Evolutionary conservation across 2,797 vertebrate species (phyloP), one percentile per base, ranked within the genome.

Genomic region (Mycteria americana): DNA sequence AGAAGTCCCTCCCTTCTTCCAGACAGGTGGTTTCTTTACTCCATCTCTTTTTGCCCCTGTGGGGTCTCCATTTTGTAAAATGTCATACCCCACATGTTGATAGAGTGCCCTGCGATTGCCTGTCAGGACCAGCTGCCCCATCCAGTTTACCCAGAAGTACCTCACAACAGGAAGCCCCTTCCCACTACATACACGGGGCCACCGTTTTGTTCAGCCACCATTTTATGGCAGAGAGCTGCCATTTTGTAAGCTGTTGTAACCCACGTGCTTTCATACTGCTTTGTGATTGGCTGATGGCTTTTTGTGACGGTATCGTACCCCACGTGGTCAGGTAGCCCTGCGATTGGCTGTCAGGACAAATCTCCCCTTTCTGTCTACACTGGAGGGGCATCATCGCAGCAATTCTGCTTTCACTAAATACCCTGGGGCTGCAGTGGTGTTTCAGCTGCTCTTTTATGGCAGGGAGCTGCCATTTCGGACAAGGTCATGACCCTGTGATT

Each of bases 191-290:
- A 18, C 21, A 5, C 22, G 59, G 28, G 13, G 35, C 33, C 72
- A 9, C 31, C 35, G 35, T 51, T 76, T 67, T 76, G 31, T 51
- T 67, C 53, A 51, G 45, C 37, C 83, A 31, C 35, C 13, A 22
- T 35, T 67, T 67, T 43, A 31, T 25, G 51, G 53, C 45, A 37
- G 27, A 85, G 45, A 63, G 39, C 18, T 8, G 18, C 39, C 28
- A 18, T 74, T 78, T 51, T 27, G 17, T 64, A 19, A 9, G 3
- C 3, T 3, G 3, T 7, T 25, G 10, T 39, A 60, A 30, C 7
- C 5, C 25, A 10, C 1, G 1, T 2, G 6, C 13, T 45, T 67
- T 72, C 1, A 0, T 16, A 15, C 7, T 18, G 43, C 31, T 45
- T 19, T 72, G 37, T 21, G 59, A 9, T 8, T 31, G 21, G 5